These are phyloP conservation scores for Celastrina argiolus DNA, from an alignment of 2,888 invertebrate species.

Conservation along the genomic window DNA sequence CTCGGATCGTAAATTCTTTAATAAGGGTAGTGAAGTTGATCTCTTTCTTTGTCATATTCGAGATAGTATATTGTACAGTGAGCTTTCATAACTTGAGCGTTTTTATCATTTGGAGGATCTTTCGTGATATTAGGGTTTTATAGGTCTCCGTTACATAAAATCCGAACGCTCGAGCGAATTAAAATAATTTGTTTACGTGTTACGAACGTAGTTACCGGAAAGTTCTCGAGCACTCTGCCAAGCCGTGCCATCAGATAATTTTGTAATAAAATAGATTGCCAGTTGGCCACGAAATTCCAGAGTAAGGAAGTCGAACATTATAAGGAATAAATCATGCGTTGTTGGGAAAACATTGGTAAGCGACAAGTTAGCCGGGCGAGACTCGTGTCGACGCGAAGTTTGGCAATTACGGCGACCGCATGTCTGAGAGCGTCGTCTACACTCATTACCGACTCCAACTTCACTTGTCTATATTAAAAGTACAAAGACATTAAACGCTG, in stretches of 20 bases:
- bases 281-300: conserved; percentile 3
- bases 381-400: conserved; percentile 65
- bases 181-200: conserved; percentile 8
- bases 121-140: not conserved
- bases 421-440: conserved; percentile 73
- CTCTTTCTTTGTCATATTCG: conserved; percentile 10
- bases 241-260: conserved; percentile 7
- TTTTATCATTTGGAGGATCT: conserved; percentile 1
- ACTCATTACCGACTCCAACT: conserved; percentile 72
- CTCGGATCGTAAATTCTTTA: conserved; percentile 41
- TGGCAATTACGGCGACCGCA: conserved; percentile 77
- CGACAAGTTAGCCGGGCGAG: conserved; percentile 60
- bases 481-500: conserved; percentile 35
- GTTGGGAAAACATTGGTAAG: conserved; percentile 68
- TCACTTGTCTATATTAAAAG: conserved; percentile 72
- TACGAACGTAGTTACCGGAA: not conserved
- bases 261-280: conserved; percentile 15
- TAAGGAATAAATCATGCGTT: conserved; percentile 50
- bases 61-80: not conserved
- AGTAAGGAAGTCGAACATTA: conserved; percentile 18
- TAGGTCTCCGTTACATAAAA: conserved; percentile 4
- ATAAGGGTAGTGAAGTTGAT: conserved; percentile 11
- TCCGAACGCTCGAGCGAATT: not conserved
- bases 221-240: not conserved
- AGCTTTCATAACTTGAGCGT: not conserved